Evolutionary conservation across 2,888 invertebrate genomes (phyloP).

Genomic region (Caenorhabditis panamensis): DNA sequence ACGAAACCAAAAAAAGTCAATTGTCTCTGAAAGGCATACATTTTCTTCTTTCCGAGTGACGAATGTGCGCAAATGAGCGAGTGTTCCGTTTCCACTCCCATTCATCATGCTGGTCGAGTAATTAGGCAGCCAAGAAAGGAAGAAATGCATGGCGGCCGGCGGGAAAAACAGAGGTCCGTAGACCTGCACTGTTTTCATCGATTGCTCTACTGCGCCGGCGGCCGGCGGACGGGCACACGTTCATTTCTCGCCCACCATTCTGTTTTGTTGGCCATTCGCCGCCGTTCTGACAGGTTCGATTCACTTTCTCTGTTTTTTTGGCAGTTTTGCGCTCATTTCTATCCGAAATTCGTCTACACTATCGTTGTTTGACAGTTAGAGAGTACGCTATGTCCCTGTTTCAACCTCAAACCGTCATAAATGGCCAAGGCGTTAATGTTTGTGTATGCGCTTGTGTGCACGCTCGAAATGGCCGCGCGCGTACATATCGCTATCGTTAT

Average conservation of each 20-base stretch:
- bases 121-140: background rate
- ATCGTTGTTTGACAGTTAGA: constrained; percentile 15
- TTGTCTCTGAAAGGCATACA: background rate
- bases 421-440: constrained; percentile 48
- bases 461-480: constrained; percentile 20
- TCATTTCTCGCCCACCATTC: background rate
- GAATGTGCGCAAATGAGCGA: constrained; percentile 3
- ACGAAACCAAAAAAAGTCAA: background rate
- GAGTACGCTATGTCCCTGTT: constrained; percentile 15
- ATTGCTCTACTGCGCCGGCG: constrained; percentile 1
- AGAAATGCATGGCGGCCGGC: background rate
- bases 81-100: constrained; percentile 4
- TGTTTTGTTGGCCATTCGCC: constrained; percentile 19
- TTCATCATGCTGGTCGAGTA: background rate
- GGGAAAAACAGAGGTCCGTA: constrained; percentile 9
- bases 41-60: constrained; percentile 3
- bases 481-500: constrained; percentile 50
- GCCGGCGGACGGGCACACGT: constrained; percentile 13
- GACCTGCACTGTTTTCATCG: background rate
- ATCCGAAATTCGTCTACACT: constrained; percentile 12
- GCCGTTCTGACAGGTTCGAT: constrained; percentile 42
- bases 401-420: constrained; percentile 29
- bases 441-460: constrained; percentile 42
- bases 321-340: background rate
- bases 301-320: constrained; percentile 12